Evolutionary conservation across 2,113 vertebrate species (phyloP).

Genomic region (Chloroceryle aenea): DNA sequence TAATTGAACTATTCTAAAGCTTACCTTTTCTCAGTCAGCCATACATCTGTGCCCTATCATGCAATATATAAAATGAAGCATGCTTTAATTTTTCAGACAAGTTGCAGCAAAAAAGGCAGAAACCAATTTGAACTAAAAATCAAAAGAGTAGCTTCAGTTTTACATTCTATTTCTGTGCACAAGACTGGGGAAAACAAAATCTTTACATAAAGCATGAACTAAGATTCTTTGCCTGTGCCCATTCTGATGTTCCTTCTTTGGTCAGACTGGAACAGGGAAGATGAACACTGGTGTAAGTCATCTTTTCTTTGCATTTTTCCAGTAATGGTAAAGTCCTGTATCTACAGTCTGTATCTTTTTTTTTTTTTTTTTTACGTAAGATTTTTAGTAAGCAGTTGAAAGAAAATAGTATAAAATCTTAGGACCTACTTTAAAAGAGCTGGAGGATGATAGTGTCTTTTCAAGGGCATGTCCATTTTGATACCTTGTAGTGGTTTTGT

Average conservation of each 20-base stretch:
- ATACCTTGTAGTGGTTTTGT: slow-evolving; percentile 74
- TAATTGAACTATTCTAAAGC: background rate
- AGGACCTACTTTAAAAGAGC: background rate
- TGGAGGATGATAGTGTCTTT: slow-evolving; percentile 66
- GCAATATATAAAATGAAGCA: background rate
- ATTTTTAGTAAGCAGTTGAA: background rate
- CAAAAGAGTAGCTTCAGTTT: background rate
- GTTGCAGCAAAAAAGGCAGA: slow-evolving; percentile 8
- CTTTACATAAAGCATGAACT: background rate
- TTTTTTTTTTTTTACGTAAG: background rate
- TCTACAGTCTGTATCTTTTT: background rate
- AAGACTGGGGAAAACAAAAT: background rate
- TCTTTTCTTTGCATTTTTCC: background rate
- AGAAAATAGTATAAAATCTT: background rate
- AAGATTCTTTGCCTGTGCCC: background rate
- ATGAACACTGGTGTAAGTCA: background rate
- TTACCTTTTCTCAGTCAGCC: background rate
- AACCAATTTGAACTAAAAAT: background rate
- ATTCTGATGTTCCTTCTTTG: background rate
- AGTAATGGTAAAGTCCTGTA: background rate
- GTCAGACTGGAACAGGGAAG: background rate
- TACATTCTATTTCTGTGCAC: background rate
- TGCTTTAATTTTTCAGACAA: background rate
- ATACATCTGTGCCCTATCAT: background rate
- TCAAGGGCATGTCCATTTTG: slow-evolving; percentile 65